Evolutionary conservation across 2,797 vertebrate species (phyloP).

Genomic region (Galago senegalensis): DNA sequence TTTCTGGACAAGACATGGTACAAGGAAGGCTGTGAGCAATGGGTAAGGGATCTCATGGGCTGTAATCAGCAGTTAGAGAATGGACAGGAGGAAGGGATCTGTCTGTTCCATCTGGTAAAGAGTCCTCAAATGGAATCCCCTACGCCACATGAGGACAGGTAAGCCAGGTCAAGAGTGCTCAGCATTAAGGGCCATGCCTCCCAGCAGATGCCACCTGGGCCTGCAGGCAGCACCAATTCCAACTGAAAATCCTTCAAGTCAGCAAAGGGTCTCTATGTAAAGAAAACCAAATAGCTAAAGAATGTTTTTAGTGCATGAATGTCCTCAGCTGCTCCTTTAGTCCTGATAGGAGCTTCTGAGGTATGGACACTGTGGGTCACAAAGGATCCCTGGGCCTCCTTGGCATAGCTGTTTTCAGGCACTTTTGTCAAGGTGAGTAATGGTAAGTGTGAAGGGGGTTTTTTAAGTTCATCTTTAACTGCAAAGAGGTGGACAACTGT

Average conservation of each 20-base stretch:
- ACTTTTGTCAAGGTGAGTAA: neutral
- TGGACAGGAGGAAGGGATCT: neutral
- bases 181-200: rapidly evolving
- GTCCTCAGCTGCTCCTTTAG: neutral
- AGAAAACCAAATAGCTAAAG: neutral
- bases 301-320: neutral
- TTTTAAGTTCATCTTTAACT: neutral
- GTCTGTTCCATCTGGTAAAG: neutral
- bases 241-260: neutral
- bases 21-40: neutral
- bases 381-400: neutral
- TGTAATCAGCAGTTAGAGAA: neutral
- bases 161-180: neutral
- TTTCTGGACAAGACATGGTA: neutral
- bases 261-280: neutral
- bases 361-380: neutral
- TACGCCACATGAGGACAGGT: neutral
- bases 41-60: neutral
- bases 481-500: neutral
- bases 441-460: neutral
- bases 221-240: neutral
- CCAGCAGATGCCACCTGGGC: neutral
- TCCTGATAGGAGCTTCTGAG: neutral
- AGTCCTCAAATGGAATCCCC: neutral
- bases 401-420: neutral